Percentiles rank a stretch among this genome's conserved stretches.
Evolutionary conservation across 2,888 invertebrate species (phyloP).

Genomic region (Acleris sparsana): DNA sequence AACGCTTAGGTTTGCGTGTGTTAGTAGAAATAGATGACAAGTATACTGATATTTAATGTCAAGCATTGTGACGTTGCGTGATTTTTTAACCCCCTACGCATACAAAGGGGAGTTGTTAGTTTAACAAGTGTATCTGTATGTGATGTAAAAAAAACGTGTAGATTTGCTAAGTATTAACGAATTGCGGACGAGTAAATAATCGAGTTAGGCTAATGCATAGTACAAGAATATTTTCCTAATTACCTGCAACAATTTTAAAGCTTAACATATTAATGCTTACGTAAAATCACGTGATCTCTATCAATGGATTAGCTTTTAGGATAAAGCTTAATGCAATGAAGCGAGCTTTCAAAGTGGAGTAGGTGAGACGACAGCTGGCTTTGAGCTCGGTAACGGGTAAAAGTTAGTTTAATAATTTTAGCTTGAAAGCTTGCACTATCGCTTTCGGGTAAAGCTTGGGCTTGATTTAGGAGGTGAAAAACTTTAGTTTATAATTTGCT

Average conservation of each 20-base stretch:
- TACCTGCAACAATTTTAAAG: not conserved
- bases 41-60: no score
- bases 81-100: no score
- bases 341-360: constrained; percentile 45
- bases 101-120: no score
- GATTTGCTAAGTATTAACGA: no score
- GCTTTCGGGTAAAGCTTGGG: constrained; percentile 70
- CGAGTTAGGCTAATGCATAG: no score
- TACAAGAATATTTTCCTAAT: not conserved
- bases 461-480: constrained; percentile 69
- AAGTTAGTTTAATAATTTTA: constrained; percentile 79
- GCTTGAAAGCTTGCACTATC: constrained; percentile 78
- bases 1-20: no score
- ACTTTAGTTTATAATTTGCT: no score
- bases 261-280: not conserved
- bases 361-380: constrained; percentile 56
- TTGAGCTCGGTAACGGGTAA: constrained; percentile 60
- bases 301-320: constrained; percentile 19
- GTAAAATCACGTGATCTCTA: constrained; percentile 5
- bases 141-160: no score
- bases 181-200: no score
- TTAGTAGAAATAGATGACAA: no score
- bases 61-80: no score
- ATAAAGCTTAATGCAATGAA: constrained; percentile 31
- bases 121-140: no score